Conservation (phyloP, 2,797 vertebrate genomes). For the Limnodromus scolopaceus region DNA sequence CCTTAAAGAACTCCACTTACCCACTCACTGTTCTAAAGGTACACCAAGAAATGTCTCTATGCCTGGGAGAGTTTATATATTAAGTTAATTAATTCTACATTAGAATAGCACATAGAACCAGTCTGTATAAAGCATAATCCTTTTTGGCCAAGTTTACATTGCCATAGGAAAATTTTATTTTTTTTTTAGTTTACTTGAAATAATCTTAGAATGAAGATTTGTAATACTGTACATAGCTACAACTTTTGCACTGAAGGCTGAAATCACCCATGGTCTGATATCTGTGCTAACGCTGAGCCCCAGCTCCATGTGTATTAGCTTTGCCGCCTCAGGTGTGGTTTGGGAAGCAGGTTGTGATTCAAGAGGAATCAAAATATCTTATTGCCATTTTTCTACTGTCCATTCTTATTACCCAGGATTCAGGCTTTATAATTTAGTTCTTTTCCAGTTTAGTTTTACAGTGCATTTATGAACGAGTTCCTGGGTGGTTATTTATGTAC, state of each 20-base stretch:
- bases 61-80: not conserved
- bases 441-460: not conserved
- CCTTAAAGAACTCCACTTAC: not conserved
- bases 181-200: not conserved
- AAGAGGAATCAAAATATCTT: not conserved
- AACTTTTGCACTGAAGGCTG: not conserved
- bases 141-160: not conserved
- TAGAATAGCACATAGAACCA: not conserved
- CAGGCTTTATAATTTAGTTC: not conserved
- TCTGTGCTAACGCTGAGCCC: not conserved
- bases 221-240: not conserved
- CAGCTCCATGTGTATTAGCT: not conserved
- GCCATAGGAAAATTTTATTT: not conserved
- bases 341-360: not conserved
- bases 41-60: not conserved
- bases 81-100: not conserved
- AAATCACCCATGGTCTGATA: not conserved
- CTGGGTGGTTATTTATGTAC: not conserved
- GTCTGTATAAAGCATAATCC: not conserved
- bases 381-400: not conserved
- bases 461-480: conserved; percentile 13
- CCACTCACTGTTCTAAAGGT: not conserved
- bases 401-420: not conserved
- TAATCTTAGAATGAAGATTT: not conserved
- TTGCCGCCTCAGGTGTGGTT: not conserved